Evolutionary conservation across 2,888 invertebrate genomes (phyloP), one percentile per base, ranked within the genome.

Genomic region (Itoplectis maculator): DNA sequence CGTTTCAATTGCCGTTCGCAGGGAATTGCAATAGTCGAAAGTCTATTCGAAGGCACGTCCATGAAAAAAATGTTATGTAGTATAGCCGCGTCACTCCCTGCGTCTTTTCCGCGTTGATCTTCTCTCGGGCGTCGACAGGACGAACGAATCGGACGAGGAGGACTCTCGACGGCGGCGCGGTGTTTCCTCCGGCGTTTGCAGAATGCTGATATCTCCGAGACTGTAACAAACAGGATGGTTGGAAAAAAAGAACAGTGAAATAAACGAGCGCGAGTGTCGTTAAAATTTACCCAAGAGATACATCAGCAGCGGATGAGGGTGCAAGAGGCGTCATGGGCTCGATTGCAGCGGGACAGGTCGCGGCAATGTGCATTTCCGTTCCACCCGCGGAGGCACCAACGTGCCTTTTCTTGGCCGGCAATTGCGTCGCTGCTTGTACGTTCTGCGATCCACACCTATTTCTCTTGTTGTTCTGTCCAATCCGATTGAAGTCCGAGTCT

Each of bases 381-480:
- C n/a, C 13, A 13, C 0, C 45, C 0, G 74, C 8, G 0, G 47
- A 13, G 6, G 18, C 61, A 5, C 13, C 29, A 8, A 15, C 5
- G 11, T 15, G 4, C 5, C n/a, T 29, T 35, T 40, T 45, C 13
- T 74, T 70, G n/a, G n/a, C 47, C 5, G 65, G 42, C 6, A 45
- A 8, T 63, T 81, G 81, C 4, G 65, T 78, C 15, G 47, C 18
- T 18, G 81, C 13, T 47, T 42, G 51, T 2, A 66, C 13, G 5
- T 35, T 18, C 72, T 81, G 74, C 7, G 78, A 66, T n/a, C 77
- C 45, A 42, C 77, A 81, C 0, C 65, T n/a, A n/a, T n/a, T 77
- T 61, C 70, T 66, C 11, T 81, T 74, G 4, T 42, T 5, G 2
- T 45, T 61, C 1, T 40, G 42, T 1, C 23, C 69, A 20, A 15